Conservation (phyloP, 2,888 invertebrate species). For the Lithosia quadra region DNA sequence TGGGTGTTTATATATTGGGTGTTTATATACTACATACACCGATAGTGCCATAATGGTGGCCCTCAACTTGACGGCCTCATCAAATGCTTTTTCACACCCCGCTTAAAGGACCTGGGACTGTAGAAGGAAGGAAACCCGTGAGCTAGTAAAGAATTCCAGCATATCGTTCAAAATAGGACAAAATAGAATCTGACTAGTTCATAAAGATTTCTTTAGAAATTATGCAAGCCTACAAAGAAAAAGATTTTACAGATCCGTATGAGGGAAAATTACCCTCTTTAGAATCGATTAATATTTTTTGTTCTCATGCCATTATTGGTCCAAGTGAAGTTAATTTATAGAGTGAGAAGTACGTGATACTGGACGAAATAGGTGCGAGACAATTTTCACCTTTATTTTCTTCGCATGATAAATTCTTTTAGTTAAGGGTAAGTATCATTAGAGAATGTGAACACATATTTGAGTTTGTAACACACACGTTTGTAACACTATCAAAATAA, state of each 20-base stretch:
- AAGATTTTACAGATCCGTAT: slow-evolving; percentile 17
- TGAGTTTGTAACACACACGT: too few relatives aligned
- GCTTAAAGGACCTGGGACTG: too few relatives aligned
- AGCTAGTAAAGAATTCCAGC: too few relatives aligned
- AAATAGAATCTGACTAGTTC: not conserved
- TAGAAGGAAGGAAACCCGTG: too few relatives aligned
- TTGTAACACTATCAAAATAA: too few relatives aligned
- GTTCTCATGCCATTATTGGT: slow-evolving; percentile 17
- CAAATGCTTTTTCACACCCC: too few relatives aligned
- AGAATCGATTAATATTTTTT: slow-evolving; percentile 39
- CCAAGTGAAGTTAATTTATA: slow-evolving; percentile 32
- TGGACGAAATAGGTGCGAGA: slow-evolving; percentile 31
- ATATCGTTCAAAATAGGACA: too few relatives aligned
- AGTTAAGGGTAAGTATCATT: slow-evolving; percentile 25
- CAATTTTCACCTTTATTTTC: slow-evolving; percentile 44
- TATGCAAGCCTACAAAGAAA: slow-evolving; percentile 13
- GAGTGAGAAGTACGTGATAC: slow-evolving; percentile 29
- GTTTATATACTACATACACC: too few relatives aligned
- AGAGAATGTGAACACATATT: not conserved
- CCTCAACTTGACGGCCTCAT: too few relatives aligned
- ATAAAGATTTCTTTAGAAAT: slow-evolving; percentile 1
- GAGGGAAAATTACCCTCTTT: slow-evolving; percentile 30
- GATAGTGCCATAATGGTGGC: too few relatives aligned
- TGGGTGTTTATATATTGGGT: too few relatives aligned
- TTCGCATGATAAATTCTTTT: slow-evolving; percentile 39